A percentile compares a stretch with the other conserved stretches of the same genome.
Conservation (phyloP, 2,797 vertebrate species). For the Hafferia zeledoni region DNA sequence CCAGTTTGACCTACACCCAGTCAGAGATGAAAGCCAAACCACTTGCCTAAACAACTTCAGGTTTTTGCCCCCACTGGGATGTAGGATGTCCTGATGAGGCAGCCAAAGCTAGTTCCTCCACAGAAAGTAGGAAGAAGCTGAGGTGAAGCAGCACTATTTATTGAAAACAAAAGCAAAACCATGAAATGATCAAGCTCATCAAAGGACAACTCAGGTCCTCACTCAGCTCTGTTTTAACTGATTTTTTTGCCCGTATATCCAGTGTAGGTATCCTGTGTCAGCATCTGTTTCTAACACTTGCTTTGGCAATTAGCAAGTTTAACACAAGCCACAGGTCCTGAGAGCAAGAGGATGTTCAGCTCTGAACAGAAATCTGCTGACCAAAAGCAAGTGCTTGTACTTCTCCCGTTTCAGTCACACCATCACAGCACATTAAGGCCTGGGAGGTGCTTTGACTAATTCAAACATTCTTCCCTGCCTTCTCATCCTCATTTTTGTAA, state of each 20-base stretch:
- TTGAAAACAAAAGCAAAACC: neutral
- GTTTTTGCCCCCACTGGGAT: neutral
- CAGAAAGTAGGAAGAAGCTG: neutral
- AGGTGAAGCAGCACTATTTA: neutral
- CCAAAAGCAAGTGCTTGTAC: neutral
- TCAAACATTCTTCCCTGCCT: neutral
- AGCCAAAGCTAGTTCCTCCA: neutral
- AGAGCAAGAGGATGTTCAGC: neutral
- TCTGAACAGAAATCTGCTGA: neutral
- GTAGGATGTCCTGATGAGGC: neutral
- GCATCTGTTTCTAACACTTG: neutral
- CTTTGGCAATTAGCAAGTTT: neutral
- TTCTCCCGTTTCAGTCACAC: neutral
- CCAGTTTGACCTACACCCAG: neutral
- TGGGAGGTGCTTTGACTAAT: neutral
- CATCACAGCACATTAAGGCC: rapidly evolving
- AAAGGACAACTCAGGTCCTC: neutral
- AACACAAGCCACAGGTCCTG: rapidly evolving
- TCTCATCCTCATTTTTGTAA: neutral
- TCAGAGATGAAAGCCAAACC: neutral
- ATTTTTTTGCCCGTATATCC: neutral
- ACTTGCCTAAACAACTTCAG: neutral
- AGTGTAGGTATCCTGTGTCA: neutral
- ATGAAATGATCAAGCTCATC: neutral
- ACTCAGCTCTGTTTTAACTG: neutral